These are phyloP conservation scores for Myotis davidii DNA, from an alignment of 2,113 vertebrate genomes.

Conservation along the genomic window DNA sequence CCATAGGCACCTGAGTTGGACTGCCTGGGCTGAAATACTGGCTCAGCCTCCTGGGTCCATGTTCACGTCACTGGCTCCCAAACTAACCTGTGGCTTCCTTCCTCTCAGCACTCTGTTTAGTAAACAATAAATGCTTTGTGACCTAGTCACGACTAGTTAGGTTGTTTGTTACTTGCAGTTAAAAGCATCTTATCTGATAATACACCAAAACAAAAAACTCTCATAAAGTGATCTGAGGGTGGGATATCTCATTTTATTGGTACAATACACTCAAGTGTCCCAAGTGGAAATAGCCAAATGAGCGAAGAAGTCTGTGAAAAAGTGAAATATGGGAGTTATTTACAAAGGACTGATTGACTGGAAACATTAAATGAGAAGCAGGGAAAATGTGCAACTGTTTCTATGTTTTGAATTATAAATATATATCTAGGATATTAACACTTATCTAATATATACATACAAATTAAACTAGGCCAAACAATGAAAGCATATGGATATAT, in stretches of 20 bases:
- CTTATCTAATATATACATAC: slow-evolving; percentile 23
- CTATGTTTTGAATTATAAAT: slow-evolving; percentile 29
- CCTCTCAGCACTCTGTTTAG: background rate
- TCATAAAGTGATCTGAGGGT: background rate
- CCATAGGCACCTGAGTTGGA: background rate
- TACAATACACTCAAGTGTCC: background rate
- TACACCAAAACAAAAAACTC: background rate
- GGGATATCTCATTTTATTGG: slow-evolving; percentile 39
- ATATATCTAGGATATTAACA: background rate
- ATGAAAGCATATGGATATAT: background rate
- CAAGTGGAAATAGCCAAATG: slow-evolving; percentile 5
- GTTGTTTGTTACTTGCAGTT: background rate
- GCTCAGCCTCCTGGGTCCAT: background rate
- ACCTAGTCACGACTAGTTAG: background rate
- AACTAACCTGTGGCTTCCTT: background rate
- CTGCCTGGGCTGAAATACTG: background rate
- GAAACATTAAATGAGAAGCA: slow-evolving; percentile 14
- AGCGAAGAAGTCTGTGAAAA: slow-evolving; percentile 22
- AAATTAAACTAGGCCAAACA: slow-evolving; percentile 35
- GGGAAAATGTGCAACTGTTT: background rate
- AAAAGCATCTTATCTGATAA: slow-evolving; percentile 1
- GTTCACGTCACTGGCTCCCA: background rate
- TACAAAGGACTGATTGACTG: background rate
- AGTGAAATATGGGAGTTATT: slow-evolving; percentile 12
- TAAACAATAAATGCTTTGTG: slow-evolving; percentile 21